Evolutionary conservation across 2,797 vertebrate genomes (phyloP), one percentile per base, ranked within the genome.

Genomic region (Sebastes hopkinsi): DNA sequence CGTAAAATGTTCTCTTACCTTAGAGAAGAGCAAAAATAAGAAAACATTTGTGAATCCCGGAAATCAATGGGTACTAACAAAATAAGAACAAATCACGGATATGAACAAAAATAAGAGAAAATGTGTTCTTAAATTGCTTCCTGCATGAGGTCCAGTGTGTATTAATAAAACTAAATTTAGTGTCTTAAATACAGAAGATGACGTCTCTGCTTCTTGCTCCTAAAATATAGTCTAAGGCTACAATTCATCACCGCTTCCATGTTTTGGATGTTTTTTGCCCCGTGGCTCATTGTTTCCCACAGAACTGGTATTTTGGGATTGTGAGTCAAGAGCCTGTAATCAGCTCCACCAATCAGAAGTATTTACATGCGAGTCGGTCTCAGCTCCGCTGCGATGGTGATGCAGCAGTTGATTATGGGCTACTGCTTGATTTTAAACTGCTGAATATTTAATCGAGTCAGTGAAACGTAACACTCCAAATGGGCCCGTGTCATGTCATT

Each of bases 401-500:
- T 74, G 79, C 72, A 46, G 86, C 85, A 80, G 76, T 74, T 89
- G 84, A 91, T 92, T 87, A 89, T 74, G 81, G 86, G 67, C 69
- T 77, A 54, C 79, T 76, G 89, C 76, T 77, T 81, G 87, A 86
- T 87, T 87, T 89, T 77, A 76, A 81, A 89, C 77, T 79, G 87
- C 76, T 88, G 76, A 84, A 86, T 82, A 84, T 91, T 81, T 87
- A 88, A 89, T 88, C 81, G 79, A 82, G 77, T 80, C 30, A 61
- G 32, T 77, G 61, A 81, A 88, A 90, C 75, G 50, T 79, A 76
- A 80, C 79, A 77, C 72, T 86, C 74, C 27, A 80, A 89, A 88
- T 80, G 64, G 77, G 13, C 78, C 66, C 50, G 52, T 73, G 72
- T 85, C 64, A 77, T 82, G 54, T 77, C 29, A 77, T 86, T 72